Percentiles rank a stretch among this genome's conserved stretches.
Conservation (phyloP, 2,113 vertebrate genomes). For the Nothoprocta perdicaria region DNA sequence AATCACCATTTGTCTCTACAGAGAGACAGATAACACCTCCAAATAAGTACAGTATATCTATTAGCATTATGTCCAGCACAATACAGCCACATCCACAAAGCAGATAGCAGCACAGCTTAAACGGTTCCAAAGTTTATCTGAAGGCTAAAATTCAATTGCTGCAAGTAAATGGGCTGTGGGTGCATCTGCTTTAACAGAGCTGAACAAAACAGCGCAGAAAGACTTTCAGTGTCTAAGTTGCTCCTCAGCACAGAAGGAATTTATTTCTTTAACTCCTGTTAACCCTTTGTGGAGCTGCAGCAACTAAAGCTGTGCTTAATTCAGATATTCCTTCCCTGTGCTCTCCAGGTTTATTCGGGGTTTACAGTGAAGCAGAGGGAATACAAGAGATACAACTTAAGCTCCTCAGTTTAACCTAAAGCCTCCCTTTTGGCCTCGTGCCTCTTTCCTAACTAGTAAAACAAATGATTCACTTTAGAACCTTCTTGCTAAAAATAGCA, state of each 20-base stretch:
- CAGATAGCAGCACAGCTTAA: slow-evolving; percentile 8
- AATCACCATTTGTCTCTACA: slow-evolving; percentile 11
- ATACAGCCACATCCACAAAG: background rate
- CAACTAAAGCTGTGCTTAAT: background rate
- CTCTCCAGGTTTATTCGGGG: background rate
- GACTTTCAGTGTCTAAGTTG: background rate
- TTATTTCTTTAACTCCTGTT: slow-evolving; percentile 39
- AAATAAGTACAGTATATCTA: background rate
- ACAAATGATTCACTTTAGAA: slow-evolving; percentile 53
- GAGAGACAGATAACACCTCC: slow-evolving; percentile 36
- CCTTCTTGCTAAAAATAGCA: slow-evolving; percentile 59
- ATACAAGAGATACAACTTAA: slow-evolving; percentile 32
- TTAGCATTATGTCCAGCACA: background rate
- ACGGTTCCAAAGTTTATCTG: background rate
- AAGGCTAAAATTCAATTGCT: slow-evolving; percentile 12
- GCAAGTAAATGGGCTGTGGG: background rate
- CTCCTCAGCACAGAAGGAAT: background rate
- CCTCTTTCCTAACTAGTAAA: slow-evolving; percentile 40
- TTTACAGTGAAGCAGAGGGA: background rate
- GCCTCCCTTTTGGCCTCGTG: slow-evolving; percentile 42
- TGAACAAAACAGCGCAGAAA: background rate
- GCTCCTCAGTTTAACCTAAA: slow-evolving; percentile 36
- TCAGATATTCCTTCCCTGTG: background rate
- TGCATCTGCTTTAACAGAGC: slow-evolving; percentile 22
- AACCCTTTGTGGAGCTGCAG: slow-evolving; percentile 11